phyloP scores from a whole-genome alignment of 2,888 invertebrate genomes.

The Dendrolimus houi region DNA sequence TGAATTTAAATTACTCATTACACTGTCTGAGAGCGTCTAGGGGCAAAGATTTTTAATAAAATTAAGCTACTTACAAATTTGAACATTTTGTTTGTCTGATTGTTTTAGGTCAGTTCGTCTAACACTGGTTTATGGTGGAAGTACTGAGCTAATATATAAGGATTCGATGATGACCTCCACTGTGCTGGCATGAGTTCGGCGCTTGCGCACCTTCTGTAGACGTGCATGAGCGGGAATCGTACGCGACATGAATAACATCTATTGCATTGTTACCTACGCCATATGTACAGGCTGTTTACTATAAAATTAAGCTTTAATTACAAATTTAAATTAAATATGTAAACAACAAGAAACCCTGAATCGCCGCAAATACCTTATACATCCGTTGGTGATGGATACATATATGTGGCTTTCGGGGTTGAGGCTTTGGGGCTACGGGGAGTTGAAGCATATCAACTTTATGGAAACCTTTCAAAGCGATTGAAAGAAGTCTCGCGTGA shows the following conservation, averaged over 20 bases:
- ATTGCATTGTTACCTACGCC: constrained; percentile 17
- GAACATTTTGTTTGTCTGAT: constrained; percentile 63
- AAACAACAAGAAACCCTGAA: not conserved
- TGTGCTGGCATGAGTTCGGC: constrained; percentile 53
- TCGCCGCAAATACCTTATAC: too few species aligned
- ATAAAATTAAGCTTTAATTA: not conserved
- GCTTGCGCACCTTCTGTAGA: constrained; percentile 46
- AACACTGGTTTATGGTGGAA: constrained; percentile 42
- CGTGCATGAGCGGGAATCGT: constrained; percentile 39
- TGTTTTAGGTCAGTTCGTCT: constrained; percentile 22
- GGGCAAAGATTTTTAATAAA: too few species aligned
- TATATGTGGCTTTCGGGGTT: too few species aligned
- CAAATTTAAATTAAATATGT: not conserved
- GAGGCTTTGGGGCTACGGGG: too few species aligned
- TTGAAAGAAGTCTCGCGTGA: too few species aligned
- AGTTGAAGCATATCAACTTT: too few species aligned
- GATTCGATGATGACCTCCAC: constrained; percentile 52
- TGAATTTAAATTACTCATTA: too few species aligned
- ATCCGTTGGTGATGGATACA: too few species aligned
- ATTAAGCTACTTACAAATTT: constrained; percentile 58
- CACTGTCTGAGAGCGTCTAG: too few species aligned
- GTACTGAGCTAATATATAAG: constrained; percentile 52
- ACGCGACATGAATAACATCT: constrained; percentile 54
- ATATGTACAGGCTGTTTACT: constrained; percentile 35
- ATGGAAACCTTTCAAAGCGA: too few species aligned